Base-by-base conservation (phyloP, 2,797 vertebrate genomes). In the Acomys russatus region DNA sequence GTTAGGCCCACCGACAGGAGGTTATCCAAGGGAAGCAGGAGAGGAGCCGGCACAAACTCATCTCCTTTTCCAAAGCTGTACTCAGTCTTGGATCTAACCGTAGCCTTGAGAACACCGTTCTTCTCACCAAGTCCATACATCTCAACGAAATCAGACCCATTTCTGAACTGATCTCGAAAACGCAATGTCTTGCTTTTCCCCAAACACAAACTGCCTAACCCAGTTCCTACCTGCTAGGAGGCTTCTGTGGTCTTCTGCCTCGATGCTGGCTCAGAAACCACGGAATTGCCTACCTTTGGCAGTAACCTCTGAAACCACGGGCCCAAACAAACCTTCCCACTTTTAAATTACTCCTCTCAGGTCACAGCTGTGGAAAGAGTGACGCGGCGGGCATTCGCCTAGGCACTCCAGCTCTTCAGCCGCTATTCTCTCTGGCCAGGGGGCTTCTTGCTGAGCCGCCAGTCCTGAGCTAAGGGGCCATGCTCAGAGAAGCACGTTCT, bases 1-100 rank as follows among this genome's bases (percentile, higher is more conserved):
- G 35, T 35, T 3, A 0, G 2, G 38, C 35, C 6, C 59, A 44
- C 44, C 44, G 44, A 44, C 44, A 44, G 44, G 44, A 44, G 44
- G 44, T 3, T 3, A 3, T 44, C 44, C 44, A 71, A 71, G 35
- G 5, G 1, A 1, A 1, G 2, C n/a, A 18, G 76, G 71, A 18
- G 17, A 63, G 70, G 35, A 14, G 23, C 59, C 15, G 0, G 1
- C 0, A 9, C 61, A 77, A 14, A 30, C 8, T 25, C 10, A 20
- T 17, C n/a, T 38, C 22, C 33, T 44, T 77, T 80, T 30, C 56
- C 38, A 74, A 61, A 59, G 79, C 30, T 80, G 18, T 59, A 59
- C 66, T 88, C 11, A 8, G 14, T 70, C 78, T 7, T 35, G 25
- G 28, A 35, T n/a, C 54, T 90, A 38, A 86, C 18, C 2, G 0